phyloP scores from a whole-genome alignment of 2,113 vertebrate species.

The Caranx melampygus region DNA sequence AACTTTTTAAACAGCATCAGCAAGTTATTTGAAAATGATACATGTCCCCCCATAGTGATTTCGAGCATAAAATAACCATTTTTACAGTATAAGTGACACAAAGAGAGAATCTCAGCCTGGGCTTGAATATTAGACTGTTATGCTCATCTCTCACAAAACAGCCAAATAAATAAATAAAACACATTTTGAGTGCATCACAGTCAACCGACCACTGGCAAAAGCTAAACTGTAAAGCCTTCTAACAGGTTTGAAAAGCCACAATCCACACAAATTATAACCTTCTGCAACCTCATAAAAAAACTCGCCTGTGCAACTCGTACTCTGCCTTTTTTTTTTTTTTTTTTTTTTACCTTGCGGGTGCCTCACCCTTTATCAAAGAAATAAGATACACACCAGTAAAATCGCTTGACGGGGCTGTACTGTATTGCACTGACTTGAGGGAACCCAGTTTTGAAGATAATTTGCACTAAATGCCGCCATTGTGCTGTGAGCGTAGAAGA shows the following conservation, averaged over 20 bases:
- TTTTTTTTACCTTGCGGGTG: background rate
- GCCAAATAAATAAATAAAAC: conserved; percentile 29
- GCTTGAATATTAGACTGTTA: background rate
- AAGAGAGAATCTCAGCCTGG: background rate
- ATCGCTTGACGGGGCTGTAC: conserved; percentile 5
- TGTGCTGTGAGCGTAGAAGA: conserved; percentile 34
- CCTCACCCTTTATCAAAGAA: conserved; percentile 35
- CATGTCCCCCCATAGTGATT: conserved; percentile 1
- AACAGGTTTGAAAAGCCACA: conserved; percentile 18
- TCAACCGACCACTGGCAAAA: conserved; percentile 24
- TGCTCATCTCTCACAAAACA: background rate
- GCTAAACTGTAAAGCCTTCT: conserved; percentile 8
- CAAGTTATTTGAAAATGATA: conserved; percentile 17
- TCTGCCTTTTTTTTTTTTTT: background rate
- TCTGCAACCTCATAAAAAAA: conserved; percentile 35
- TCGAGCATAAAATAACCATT: background rate
- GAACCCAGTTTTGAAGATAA: conserved; percentile 46
- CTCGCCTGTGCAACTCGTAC: background rate
- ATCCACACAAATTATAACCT: conserved; percentile 33
- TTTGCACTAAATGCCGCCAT: conserved; percentile 36
- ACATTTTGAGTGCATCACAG: conserved; percentile 14
- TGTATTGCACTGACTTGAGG: conserved; percentile 14
- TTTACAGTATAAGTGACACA: background rate
- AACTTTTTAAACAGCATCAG: background rate
- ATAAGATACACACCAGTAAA: conserved; percentile 20